Evolutionary conservation across 2,797 vertebrate genomes (phyloP).

Genomic region (Propithecus deckenii): DNA sequence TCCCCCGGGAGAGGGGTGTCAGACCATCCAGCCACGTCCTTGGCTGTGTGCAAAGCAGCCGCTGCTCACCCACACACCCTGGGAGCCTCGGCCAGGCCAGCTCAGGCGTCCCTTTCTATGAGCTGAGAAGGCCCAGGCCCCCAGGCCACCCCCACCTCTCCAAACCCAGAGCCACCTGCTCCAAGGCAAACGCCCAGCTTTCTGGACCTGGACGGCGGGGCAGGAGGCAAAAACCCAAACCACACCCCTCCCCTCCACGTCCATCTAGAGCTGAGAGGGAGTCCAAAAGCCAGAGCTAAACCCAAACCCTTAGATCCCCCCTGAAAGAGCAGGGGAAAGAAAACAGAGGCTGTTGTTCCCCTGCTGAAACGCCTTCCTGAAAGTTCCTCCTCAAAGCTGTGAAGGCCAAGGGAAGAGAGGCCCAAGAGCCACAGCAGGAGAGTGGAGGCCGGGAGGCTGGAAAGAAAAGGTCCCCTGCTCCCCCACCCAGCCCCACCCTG

Average conservation of each 20-base stretch:
- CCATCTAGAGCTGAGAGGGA: neutral
- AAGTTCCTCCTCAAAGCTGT: neutral
- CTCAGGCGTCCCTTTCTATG: neutral
- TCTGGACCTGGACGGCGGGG: neutral
- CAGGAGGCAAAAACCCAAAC: neutral
- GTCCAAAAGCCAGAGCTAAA: neutral
- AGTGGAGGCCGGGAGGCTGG: neutral
- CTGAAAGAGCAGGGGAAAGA: neutral
- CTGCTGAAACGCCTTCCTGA: neutral
- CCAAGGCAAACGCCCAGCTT: neutral
- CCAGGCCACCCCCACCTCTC: neutral
- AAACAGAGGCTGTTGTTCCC: neutral
- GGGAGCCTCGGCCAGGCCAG: neutral
- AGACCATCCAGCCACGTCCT: constrained; percentile 45
- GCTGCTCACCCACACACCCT: neutral
- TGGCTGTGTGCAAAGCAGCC: neutral
- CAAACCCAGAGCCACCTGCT: neutral
- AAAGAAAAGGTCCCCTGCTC: neutral
- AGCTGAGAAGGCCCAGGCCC: neutral
- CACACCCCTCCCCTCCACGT: neutral
- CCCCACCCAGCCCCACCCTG: neutral
- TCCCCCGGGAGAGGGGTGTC: constrained; percentile 53
- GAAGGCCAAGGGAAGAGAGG: neutral
- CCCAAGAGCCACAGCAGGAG: too few species aligned
- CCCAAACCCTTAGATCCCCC: neutral